Evolutionary conservation across 2,888 invertebrate species (phyloP), one percentile per base, ranked within the genome.

Genomic region (Zaprionus obscuricornis): DNA sequence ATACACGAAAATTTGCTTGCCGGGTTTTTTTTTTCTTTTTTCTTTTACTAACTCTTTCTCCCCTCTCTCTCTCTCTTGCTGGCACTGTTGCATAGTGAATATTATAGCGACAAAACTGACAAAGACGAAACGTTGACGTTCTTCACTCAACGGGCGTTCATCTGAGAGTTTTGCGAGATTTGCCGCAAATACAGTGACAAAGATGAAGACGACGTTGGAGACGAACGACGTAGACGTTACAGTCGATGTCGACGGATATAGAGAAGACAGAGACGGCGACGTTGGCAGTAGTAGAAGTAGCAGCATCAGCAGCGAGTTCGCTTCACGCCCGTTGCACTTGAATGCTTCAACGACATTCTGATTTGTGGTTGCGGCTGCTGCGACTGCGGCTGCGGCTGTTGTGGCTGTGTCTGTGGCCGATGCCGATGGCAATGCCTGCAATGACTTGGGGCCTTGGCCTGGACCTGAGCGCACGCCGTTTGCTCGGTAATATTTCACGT

Each of bases 341-440:
- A 90, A 90, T 88, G 90, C 90, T 90, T 90, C 89, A 87, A 89
- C 89, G 89, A 87, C 87, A 88, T 89, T 88, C 90, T 90, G 90
- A 90, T 90, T 90, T 90, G 90, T 90, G 88, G 88, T 84, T 89
- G 86, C 89, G 85, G 77, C 82, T 81, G 79, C 79, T 66, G 70
- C 63, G 57, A 22, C 52, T 62, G 46, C 57, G 51, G 52, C 42
- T 33, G 37, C 31, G 45, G 17, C 66, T 31, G 46, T 43, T n/a
- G 22, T 27, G 29, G 66, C 55, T 45, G 36, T 43, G 54, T 27
- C 63, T 67, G 20, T 33, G 40, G 26, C 46, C 33, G 24, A 20
- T 11, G 39, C 18, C 8, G 14, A 17, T n/a, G n/a, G n/a, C n/a
- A n/a, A n/a, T n/a, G n/a, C n/a, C n/a, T n/a, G n/a, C n/a, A n/a